These are phyloP conservation scores for Orthonychiurus folsomi DNA, from an alignment of 2,888 invertebrate species.

Conservation along the genomic window DNA sequence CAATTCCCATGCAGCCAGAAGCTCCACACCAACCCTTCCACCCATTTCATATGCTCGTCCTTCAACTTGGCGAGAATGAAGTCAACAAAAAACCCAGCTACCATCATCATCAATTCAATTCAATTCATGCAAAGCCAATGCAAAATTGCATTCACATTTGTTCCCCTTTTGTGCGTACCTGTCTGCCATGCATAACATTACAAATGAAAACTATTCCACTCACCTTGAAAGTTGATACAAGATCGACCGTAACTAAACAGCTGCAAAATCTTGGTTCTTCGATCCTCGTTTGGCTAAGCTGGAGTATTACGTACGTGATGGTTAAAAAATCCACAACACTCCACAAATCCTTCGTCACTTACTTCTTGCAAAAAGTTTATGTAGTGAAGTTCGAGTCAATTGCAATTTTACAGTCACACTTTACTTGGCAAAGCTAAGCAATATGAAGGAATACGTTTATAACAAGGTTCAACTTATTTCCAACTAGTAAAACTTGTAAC, in stretches of 20 bases:
- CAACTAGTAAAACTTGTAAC: too few relatives aligned
- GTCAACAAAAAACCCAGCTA: too few relatives aligned
- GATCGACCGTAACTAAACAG: too few relatives aligned
- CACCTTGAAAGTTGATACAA: conserved; percentile 1
- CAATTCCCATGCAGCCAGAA: too few relatives aligned
- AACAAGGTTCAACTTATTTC: too few relatives aligned
- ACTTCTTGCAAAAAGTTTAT: background rate
- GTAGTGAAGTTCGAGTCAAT: background rate
- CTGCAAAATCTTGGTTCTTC: too few relatives aligned
- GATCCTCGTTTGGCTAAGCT: background rate
- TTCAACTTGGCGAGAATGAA: background rate
- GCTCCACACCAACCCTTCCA: background rate
- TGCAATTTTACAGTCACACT: conserved; percentile 1
- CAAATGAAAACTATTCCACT: background rate
- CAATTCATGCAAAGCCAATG: too few relatives aligned
- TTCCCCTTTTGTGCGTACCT: background rate
- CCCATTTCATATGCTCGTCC: background rate
- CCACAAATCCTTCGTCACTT: background rate
- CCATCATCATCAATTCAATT: too few relatives aligned
- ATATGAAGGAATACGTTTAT: too few relatives aligned
- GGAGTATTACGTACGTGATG: background rate
- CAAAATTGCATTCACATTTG: background rate
- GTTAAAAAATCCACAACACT: background rate
- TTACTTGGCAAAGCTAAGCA: too few relatives aligned
- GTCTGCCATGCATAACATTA: background rate